phyloP scores from a whole-genome alignment of 2,113 vertebrate species.

The Craseonycteris thonglongyai region DNA sequence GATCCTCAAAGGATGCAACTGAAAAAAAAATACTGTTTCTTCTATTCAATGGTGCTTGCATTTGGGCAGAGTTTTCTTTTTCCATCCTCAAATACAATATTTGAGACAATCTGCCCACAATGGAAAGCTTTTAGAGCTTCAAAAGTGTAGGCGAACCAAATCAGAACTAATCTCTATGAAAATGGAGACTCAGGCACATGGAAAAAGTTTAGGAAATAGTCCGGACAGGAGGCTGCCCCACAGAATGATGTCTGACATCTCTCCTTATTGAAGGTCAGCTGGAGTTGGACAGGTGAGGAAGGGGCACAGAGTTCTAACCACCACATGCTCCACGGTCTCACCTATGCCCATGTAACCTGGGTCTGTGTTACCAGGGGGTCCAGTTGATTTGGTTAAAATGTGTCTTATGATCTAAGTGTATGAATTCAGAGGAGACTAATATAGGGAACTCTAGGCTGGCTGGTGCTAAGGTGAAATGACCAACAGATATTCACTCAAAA shows the following conservation, averaged over 20 bases:
- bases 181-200: constrained; percentile 48
- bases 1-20: constrained; percentile 49
- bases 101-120: constrained; percentile 61
- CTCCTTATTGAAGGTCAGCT: neutral
- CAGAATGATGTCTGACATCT: neutral
- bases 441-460: neutral
- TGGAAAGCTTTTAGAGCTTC: constrained; percentile 55
- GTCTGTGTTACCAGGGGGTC: neutral
- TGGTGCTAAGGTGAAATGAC: neutral
- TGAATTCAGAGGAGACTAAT: neutral
- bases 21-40: constrained; percentile 53
- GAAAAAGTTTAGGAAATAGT: constrained; percentile 60
- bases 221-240: neutral
- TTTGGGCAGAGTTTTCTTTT: constrained; percentile 59
- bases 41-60: constrained; percentile 41
- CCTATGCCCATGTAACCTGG: neutral
- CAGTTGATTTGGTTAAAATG: neutral
- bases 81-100: constrained; percentile 52
- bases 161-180: constrained; percentile 64
- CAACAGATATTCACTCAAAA: neutral
- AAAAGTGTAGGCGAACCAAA: constrained; percentile 66
- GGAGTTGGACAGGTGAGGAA: neutral
- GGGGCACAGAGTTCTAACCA: neutral
- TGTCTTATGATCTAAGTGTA: neutral
- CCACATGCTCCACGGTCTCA: neutral